Evolutionary conservation across 35 echinoderm and acorn worm species (phyloP).

Genomic region (Apostichopus japonicus): DNA sequence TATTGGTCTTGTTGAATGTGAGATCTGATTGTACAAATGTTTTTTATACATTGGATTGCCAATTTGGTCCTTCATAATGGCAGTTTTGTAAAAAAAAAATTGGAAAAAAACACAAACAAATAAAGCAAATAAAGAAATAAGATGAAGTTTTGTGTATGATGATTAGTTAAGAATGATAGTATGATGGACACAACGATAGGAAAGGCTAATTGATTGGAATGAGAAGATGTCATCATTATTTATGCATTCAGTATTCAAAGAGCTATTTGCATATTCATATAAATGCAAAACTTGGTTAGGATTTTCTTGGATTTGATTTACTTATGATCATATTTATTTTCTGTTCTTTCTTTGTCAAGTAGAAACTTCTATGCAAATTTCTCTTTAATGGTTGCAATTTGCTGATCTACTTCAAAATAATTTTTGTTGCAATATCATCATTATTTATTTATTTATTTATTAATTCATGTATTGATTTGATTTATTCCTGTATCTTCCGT

Average conservation of each 20-base stretch:
- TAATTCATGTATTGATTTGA: not conserved
- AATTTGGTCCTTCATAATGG: constrained; percentile 26
- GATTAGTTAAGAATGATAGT: not conserved
- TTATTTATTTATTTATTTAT: not conserved
- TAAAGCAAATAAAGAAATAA: not conserved
- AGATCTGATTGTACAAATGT: constrained; percentile 40
- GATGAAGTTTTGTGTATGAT: not conserved
- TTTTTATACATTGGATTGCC: constrained; percentile 45
- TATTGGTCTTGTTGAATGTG: constrained; percentile 19
- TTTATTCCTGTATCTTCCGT: not conserved
- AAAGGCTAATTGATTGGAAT: not conserved
- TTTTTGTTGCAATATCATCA: not conserved
- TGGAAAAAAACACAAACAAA: not conserved
- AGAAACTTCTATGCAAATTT: constrained; percentile 19
- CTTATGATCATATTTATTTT: not conserved
- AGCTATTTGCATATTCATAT: constrained; percentile 1
- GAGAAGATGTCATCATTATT: not conserved
- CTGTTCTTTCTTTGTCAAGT: not conserved
- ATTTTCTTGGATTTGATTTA: not conserved
- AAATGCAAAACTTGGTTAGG: not conserved
- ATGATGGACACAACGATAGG: not conserved
- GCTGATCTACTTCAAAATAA: not conserved
- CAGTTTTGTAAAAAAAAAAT: constrained; percentile 35
- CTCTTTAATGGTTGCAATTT: not conserved
- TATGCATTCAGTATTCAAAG: not conserved